Evolutionary conservation across 2,888 invertebrate genomes (phyloP), one percentile per base, ranked within the genome.

Genomic region (Hecatera dysodea): DNA sequence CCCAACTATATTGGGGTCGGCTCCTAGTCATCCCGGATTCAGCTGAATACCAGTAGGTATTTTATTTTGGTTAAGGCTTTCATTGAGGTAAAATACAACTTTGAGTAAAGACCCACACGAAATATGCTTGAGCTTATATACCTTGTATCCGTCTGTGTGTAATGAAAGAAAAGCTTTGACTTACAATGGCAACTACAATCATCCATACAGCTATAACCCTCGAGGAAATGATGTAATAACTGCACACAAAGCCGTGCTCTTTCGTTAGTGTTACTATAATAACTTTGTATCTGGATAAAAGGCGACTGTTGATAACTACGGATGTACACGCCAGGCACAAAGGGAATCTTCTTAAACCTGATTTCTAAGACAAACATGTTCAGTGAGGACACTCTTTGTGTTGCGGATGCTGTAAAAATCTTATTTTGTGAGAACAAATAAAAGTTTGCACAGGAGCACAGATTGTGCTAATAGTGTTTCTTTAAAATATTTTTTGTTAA

Each of bases 331-430:
- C 60, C 44, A 66, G 42, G 66, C 66, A 75, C 55, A 82, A 75
- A 75, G 53, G 57, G 46, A 78, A 71, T 69, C 71, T 71, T 50
- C 75, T 62, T 68, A 68, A 68, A 63, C 55, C 55, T 73, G 60
- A 68, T 79, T 82, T 79, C 68, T 52, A 67, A 66, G 68, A 82
- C 68, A 67, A 72, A 76, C 67, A 68, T 64, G 75, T 77, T 67
- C 56, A 50, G n/a, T n/a, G n/a, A n/a, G 60, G 66, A 61, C 70
- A 65, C n/a, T 72, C 72, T 84, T 82, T 79, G 73, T 67, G 57
- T 50, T 62, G 53, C 39, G 50, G 60, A 73, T 72, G 50, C 63
- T 44, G 61, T 66, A 55, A 69, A 67, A 60, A 50, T 59, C 62
- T 59, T 59, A 62, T 83, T 75, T 29, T 36, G 59, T 62, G 39